phyloP scores from a whole-genome alignment of 2,113 vertebrate species.

The Hydrochoerus hydrochaeris region DNA sequence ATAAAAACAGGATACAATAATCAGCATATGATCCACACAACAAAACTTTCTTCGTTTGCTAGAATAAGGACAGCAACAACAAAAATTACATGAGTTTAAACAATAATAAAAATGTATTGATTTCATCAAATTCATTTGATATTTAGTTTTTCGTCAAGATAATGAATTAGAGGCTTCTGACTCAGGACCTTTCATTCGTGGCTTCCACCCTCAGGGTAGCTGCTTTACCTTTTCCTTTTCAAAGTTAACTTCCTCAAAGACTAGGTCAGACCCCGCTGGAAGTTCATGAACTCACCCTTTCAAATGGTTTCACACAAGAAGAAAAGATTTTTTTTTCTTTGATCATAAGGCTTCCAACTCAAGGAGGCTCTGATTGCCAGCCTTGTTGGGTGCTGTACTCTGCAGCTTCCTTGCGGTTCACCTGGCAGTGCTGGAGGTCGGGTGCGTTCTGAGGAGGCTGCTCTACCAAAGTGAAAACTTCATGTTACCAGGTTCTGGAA shows the following conservation, averaged over 20 bases:
- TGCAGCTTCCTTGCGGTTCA: neutral
- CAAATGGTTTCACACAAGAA: neutral
- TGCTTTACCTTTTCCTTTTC: neutral
- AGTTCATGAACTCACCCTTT: neutral
- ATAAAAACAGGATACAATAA: neutral
- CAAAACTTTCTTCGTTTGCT: neutral
- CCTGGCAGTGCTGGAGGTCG: fast-evolving
- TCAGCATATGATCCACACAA: neutral
- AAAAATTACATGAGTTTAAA: neutral
- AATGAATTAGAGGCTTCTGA: neutral
- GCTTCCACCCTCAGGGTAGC: neutral
- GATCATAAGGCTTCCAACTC: too few species aligned
- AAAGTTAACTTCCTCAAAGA: neutral
- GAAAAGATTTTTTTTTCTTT: neutral
- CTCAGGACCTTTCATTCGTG: neutral
- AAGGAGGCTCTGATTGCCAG: neutral
- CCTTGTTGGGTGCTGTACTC: fast-evolving
- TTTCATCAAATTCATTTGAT: neutral
- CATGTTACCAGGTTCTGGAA: neutral
- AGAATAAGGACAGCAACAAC: neutral
- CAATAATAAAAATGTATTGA: neutral
- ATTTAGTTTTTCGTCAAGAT: neutral
- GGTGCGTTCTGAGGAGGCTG: neutral
- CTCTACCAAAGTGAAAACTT: fast-evolving
- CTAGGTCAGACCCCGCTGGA: too few species aligned